phyloP scores from a whole-genome alignment of 1,140 invertebrate genomes.

The Sminthurides bifidus region DNA sequence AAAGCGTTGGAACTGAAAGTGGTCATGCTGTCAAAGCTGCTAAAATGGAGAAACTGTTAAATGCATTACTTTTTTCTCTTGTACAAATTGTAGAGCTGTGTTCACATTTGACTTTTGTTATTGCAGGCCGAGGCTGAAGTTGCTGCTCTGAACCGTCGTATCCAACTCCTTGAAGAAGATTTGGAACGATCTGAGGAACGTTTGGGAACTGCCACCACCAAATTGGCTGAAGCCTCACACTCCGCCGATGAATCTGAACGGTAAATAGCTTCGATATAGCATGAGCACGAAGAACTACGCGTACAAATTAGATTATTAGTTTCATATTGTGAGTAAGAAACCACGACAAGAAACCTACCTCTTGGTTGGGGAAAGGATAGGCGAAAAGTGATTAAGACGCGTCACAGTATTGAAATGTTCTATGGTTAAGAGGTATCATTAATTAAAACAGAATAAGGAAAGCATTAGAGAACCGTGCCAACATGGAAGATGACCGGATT shows the following conservation, averaged over 20 bases:
- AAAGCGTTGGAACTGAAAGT: too few relatives aligned
- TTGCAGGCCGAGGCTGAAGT: conserved; percentile 92
- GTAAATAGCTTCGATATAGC: conserved; percentile 47
- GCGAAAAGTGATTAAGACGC: too few relatives aligned
- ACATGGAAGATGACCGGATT: conserved; percentile 96
- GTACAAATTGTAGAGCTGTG: too few relatives aligned
- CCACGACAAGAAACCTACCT: not conserved
- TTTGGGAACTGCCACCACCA: conserved; percentile 87
- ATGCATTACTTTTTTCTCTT: conserved; percentile 32
- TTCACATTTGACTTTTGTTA: too few relatives aligned
- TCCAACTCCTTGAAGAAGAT: conserved; percentile 97
- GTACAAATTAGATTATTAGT: not conserved
- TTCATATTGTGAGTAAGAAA: not conserved
- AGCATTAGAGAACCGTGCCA: conserved; percentile 94
- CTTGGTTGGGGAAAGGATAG: too few relatives aligned
- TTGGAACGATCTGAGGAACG: conserved; percentile 96
- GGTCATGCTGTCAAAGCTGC: too few relatives aligned
- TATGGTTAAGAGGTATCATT: too few relatives aligned
- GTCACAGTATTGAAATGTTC: too few relatives aligned
- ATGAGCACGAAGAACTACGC: too few relatives aligned
- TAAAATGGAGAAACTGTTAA: conserved; percentile 13
- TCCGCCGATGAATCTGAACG: conserved; percentile 99
- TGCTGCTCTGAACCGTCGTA: conserved; percentile 92
- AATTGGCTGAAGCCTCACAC: conserved; percentile 96
- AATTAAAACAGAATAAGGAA: conserved; percentile 92